These are phyloP conservation scores for Drosophila mercatorum DNA, from an alignment of 2,888 invertebrate species.

Conservation along the genomic window DNA sequence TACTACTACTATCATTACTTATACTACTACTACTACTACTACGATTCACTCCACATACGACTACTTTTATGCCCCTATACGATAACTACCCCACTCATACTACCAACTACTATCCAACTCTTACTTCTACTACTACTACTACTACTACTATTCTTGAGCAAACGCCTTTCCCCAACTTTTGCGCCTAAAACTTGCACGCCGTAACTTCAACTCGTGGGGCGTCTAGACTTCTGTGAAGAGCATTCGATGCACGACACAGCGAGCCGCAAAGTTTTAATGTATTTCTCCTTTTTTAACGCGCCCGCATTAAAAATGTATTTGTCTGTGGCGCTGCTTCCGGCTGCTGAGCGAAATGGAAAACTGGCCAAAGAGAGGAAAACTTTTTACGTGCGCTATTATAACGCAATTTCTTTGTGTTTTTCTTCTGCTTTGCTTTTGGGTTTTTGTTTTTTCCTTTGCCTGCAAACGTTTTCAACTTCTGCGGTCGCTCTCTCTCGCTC, in stretches of 20 bases:
- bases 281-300: slow-evolving; percentile 33
- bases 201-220: not conserved
- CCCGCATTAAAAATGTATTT: slow-evolving; percentile 73
- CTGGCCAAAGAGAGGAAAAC: slow-evolving; percentile 26
- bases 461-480: slow-evolving; percentile 56
- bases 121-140: no score
- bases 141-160: not conserved
- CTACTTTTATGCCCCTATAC: not conserved
- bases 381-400: slow-evolving; percentile 76
- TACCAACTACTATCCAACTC: not conserved
- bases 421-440: slow-evolving; percentile 34
- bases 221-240: slow-evolving; percentile 14
- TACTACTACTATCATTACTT: not conserved
- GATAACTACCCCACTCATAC: not conserved
- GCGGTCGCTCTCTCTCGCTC: not conserved
- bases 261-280: slow-evolving; percentile 1
- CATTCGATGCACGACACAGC: slow-evolving; percentile 23
- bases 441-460: slow-evolving; percentile 14
- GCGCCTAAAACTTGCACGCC: not conserved
- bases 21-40: not conserved
- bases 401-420: slow-evolving; percentile 68
- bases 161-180: not conserved
- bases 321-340: slow-evolving; percentile 52
- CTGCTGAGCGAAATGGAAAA: slow-evolving; percentile 45
- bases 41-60: not conserved